These are phyloP conservation scores for Actinopyga echinites DNA, from an alignment of 53 echinoderm and acorn worm genomes.

Conservation along the genomic window DNA sequence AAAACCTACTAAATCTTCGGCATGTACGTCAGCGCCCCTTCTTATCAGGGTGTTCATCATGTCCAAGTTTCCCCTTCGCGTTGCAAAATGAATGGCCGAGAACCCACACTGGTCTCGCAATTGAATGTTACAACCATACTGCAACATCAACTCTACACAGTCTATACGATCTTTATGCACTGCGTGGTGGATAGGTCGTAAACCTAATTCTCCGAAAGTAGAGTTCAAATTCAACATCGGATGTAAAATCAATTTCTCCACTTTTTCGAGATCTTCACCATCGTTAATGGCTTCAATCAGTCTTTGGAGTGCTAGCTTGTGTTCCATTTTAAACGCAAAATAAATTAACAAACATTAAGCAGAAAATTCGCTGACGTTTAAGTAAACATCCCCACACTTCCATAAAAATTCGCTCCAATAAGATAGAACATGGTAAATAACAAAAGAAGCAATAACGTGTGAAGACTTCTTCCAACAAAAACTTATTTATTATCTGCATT, in stretches of 20 bases:
- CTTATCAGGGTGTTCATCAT: slow-evolving; percentile 47
- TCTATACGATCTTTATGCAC: slow-evolving; percentile 78
- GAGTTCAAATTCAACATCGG: slow-evolving; percentile 57
- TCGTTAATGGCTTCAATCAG: slow-evolving; percentile 77
- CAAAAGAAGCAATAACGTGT: too few species aligned
- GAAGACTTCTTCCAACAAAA: too few species aligned
- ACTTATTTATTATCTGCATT: too few species aligned
- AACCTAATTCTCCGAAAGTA: slow-evolving; percentile 62
- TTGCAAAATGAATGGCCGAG: slow-evolving; percentile 79
- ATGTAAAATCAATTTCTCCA: slow-evolving; percentile 47
- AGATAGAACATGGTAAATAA: too few species aligned
- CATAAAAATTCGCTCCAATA: too few species aligned
- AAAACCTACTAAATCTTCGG: too few species aligned
- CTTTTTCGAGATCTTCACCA: slow-evolving; percentile 33
- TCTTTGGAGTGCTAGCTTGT: slow-evolving; percentile 41
- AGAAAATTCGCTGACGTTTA: too few species aligned
- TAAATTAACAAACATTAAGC: too few species aligned
- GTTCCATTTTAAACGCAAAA: neutral
- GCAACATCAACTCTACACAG: slow-evolving; percentile 62
- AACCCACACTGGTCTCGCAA: slow-evolving; percentile 81
- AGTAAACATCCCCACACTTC: too few species aligned
- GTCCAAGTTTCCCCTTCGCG: slow-evolving; percentile 48
- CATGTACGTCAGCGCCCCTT: slow-evolving; percentile 63
- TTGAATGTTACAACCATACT: slow-evolving; percentile 68
- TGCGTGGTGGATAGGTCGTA: slow-evolving; percentile 83